Conservation (phyloP, 2,888 invertebrate species). For the Trissonchulus sp. region DNA sequence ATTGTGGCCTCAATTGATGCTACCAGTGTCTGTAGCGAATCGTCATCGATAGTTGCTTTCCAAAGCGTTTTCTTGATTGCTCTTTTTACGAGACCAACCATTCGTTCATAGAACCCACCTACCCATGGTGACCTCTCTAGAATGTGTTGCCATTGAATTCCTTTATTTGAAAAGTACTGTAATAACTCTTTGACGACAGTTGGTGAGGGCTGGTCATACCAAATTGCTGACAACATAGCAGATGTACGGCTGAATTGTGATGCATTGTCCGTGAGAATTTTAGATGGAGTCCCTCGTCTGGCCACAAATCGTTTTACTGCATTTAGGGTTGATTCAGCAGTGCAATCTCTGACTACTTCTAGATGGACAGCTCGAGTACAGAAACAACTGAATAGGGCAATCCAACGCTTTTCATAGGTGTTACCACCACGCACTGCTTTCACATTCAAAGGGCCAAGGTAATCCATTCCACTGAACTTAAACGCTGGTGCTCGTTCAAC, state of each 20-base stretch:
- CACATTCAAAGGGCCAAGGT: constrained; percentile 51
- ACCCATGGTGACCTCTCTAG: too few relatives aligned
- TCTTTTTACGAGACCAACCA: constrained; percentile 52
- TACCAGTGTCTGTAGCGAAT: constrained; percentile 19
- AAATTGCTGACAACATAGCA: constrained; percentile 43
- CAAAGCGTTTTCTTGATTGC: constrained; percentile 26
- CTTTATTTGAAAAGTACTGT: constrained; percentile 27
- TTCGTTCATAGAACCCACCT: too few relatives aligned
- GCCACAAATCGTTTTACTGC: constrained; percentile 48
- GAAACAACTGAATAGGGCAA: constrained; percentile 53
- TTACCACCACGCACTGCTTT: constrained; percentile 40
- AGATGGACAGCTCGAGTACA: constrained; percentile 52
- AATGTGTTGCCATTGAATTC: constrained; percentile 52
- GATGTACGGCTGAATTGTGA: constrained; percentile 51
- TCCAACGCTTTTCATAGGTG: constrained; percentile 44
- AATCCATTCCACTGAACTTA: constrained; percentile 47
- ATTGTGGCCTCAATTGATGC: constrained; percentile 29
- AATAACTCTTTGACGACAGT: too few relatives aligned
- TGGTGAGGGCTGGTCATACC: constrained; percentile 10
- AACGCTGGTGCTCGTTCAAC: constrained; percentile 23
- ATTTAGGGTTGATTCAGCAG: constrained; percentile 45
- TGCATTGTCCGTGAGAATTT: constrained; percentile 53
- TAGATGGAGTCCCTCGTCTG: constrained; percentile 45
- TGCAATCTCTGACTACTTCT: constrained; percentile 47
- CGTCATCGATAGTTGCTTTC: constrained; percentile 10